phyloP scores from a whole-genome alignment of 1,140 invertebrate genomes.

The Eriosoma lanigerum region DNA sequence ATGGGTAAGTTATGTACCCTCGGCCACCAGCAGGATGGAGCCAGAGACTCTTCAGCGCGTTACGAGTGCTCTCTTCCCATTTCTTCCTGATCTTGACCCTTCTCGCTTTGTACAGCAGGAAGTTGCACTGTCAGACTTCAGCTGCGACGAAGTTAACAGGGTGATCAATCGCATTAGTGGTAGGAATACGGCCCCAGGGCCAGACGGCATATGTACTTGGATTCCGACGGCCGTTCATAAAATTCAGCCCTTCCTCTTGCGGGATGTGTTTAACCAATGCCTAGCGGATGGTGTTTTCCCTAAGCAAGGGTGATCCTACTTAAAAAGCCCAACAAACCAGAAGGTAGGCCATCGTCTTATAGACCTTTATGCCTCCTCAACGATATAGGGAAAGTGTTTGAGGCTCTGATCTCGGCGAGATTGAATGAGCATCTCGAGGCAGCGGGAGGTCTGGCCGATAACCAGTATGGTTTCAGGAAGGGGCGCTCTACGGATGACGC shows the following conservation, averaged over 20 bases:
- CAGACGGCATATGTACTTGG: not conserved
- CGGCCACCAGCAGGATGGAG: not conserved
- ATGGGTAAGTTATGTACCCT: not conserved
- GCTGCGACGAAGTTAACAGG: not conserved
- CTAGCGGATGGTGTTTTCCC: not conserved
- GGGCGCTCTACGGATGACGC: not conserved
- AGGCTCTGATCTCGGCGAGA: not conserved
- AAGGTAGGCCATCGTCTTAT: not conserved
- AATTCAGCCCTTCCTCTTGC: rapidly evolving
- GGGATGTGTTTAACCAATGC: not conserved
- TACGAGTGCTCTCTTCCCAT: not conserved
- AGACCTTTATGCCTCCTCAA: not conserved
- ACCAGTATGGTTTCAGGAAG: not conserved
- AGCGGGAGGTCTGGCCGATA: not conserved
- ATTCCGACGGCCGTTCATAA: not conserved
- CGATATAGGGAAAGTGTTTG: not conserved
- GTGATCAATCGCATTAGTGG: not conserved
- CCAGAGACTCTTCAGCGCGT: not conserved
- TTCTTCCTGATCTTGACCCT: too few relatives aligned
- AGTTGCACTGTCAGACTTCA: not conserved
- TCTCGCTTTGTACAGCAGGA: not conserved
- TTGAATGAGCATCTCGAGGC: not conserved
- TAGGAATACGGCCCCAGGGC: not conserved
- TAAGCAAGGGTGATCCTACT: not conserved
- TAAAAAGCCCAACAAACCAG: not conserved